Percentiles rank a stretch among this genome's conserved stretches.
phyloP scores from a whole-genome alignment of 2,113 vertebrate species.

The Aegithalos caudatus region DNA sequence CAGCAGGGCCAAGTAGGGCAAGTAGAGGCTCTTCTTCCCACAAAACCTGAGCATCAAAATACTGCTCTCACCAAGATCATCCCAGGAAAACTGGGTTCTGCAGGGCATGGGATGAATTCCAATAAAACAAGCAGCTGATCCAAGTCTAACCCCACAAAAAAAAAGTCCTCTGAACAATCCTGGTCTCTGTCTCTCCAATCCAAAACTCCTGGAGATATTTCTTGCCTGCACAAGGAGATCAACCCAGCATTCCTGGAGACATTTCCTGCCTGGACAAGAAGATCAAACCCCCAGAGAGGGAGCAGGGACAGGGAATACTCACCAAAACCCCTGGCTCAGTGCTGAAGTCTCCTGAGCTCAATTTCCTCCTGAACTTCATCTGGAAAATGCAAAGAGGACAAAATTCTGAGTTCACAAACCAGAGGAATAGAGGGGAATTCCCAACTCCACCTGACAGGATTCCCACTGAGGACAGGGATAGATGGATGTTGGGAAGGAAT shows the following conservation, averaged over 20 bases:
- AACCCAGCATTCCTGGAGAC: neutral
- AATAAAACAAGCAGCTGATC: neutral
- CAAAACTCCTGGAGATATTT: neutral
- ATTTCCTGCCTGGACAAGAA: neutral
- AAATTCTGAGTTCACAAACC: neutral
- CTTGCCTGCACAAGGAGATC: neutral
- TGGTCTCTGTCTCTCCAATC: neutral
- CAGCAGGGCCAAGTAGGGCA: neutral
- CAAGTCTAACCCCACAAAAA: neutral
- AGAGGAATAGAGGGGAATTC: neutral
- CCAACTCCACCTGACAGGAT: neutral
- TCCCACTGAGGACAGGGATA: neutral
- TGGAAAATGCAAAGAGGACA: conserved; percentile 12
- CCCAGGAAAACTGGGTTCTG: neutral
- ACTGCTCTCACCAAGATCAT: neutral
- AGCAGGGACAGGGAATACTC: neutral
- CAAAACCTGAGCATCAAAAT: neutral
- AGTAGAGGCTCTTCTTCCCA: neutral
- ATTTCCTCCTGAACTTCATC: neutral
- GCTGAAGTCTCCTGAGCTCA: neutral
- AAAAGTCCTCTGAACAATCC: neutral
- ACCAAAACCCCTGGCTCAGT: neutral
- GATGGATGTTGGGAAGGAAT: neutral
- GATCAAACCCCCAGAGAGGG: neutral
- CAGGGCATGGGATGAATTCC: neutral